These are phyloP conservation scores for Irena cyanogastra DNA, from an alignment of 2,113 vertebrate species.

Conservation along the genomic window DNA sequence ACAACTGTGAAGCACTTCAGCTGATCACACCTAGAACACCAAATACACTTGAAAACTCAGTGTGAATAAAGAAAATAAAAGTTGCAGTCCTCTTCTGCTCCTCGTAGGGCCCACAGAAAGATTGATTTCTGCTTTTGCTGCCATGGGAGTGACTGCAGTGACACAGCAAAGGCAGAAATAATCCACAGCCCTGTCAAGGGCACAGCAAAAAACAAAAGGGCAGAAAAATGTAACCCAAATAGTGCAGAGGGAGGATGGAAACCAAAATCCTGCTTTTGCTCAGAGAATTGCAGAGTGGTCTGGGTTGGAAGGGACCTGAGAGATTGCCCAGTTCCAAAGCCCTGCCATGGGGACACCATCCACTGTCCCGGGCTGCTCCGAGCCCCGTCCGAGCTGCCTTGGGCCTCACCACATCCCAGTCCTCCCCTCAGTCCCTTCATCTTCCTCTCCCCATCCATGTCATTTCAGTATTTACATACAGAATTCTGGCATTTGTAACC, in stretches of 20 bases:
- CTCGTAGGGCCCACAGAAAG: background rate
- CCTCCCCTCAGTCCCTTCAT: background rate
- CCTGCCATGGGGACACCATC: background rate
- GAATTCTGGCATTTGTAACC: background rate
- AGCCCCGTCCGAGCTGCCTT: background rate
- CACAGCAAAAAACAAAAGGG: background rate
- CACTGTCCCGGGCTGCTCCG: background rate
- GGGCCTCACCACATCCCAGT: fast-evolving
- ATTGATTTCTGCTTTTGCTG: background rate
- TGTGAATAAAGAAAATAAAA: background rate
- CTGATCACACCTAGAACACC: background rate
- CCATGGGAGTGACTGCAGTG: background rate
- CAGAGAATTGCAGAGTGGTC: background rate
- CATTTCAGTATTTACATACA: background rate
- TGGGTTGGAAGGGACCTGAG: background rate
- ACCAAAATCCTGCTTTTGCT: background rate
- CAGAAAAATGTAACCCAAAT: background rate
- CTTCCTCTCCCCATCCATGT: background rate
- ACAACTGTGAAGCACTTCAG: background rate
- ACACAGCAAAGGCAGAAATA: background rate
- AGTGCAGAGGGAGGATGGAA: background rate
- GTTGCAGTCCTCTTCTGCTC: background rate
- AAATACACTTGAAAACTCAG: background rate
- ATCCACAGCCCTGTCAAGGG: background rate
- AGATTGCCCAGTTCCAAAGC: fast-evolving